These are phyloP conservation scores for Sthenelais limicola DNA, from an alignment of 2,888 invertebrate genomes.

Conservation along the genomic window DNA sequence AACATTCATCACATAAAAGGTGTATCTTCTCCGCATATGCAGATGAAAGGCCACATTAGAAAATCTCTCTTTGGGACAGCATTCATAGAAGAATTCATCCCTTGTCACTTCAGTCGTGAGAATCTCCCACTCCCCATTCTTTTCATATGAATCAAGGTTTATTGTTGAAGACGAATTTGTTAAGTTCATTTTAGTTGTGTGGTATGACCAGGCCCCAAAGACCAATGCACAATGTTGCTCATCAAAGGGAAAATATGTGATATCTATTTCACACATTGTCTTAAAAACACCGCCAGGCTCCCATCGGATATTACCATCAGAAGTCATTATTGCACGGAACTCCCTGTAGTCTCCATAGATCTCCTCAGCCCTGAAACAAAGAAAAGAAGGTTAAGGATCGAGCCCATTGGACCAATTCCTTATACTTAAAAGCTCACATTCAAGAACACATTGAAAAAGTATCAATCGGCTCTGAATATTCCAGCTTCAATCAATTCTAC, in stretches of 20 bases:
- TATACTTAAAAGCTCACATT: no score
- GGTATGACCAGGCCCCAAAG: slow-evolving; percentile 52
- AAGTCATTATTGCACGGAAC: slow-evolving; percentile 53
- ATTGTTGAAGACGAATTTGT: slow-evolving; percentile 46
- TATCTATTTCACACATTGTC: slow-evolving; percentile 56
- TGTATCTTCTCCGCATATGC: slow-evolving; percentile 48
- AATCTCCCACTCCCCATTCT: slow-evolving; percentile 54
- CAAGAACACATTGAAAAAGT: no score
- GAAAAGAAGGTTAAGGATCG: no score
- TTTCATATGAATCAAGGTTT: slow-evolving; percentile 53
- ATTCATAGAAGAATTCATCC: slow-evolving; percentile 53
- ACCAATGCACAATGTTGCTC: slow-evolving; percentile 47
- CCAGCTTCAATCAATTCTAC: no score
- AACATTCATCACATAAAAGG: slow-evolving; percentile 51
- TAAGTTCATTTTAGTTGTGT: slow-evolving; percentile 54
- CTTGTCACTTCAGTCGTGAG: slow-evolving; percentile 45
- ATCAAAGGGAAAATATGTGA: slow-evolving; percentile 57
- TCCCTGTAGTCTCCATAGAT: slow-evolving; percentile 55
- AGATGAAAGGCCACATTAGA: slow-evolving; percentile 43
- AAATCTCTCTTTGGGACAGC: slow-evolving; percentile 46
- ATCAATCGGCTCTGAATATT: no score
- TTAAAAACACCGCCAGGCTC: slow-evolving; percentile 55
- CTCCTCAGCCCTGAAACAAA: slow-evolving; percentile 51
- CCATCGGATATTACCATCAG: slow-evolving; percentile 52
- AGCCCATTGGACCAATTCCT: no score